These are phyloP conservation scores for Bufo gargarizans DNA, from an alignment of 2,113 vertebrate species.

Conservation along the genomic window DNA sequence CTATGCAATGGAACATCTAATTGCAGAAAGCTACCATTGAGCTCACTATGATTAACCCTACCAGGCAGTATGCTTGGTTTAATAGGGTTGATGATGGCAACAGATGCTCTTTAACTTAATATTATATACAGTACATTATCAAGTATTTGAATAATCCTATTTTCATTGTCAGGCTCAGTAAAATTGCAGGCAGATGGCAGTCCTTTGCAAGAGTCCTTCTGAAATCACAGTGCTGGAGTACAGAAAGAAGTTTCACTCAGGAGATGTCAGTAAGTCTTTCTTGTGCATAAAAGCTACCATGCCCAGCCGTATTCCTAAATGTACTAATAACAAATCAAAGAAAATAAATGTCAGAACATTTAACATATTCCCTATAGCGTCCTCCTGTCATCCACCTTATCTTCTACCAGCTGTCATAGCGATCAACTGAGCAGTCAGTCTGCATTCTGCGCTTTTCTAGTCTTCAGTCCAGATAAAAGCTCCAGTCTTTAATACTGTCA, in stretches of 20 bases:
- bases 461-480: constrained; percentile 22
- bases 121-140: neutral
- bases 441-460: constrained; percentile 7
- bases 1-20: too few species aligned
- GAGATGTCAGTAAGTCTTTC: neutral
- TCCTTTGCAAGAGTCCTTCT: neutral
- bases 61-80: too few species aligned
- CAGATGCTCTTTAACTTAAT: neutral
- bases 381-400: constrained; percentile 6
- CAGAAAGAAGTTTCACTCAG: neutral
- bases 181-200: neutral
- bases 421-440: constrained; percentile 25
- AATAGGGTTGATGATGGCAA: too few species aligned
- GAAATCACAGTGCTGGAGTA: neutral
- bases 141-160: neutral
- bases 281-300: neutral
- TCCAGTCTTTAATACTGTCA: neutral
- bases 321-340: constrained; percentile 21
- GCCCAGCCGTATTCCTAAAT: constrained; percentile 18
- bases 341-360: constrained; percentile 23
- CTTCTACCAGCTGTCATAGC: constrained; percentile 19
- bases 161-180: neutral
- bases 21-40: too few species aligned
- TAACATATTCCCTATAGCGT: constrained; percentile 23
- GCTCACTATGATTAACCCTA: too few species aligned